A percentile compares a stretch with the other conserved stretches of the same genome.
Evolutionary conservation across 37 sponge, comb jelly and placozoan species (phyloP).

Genomic region (Cliona cf. orientalis): DNA sequence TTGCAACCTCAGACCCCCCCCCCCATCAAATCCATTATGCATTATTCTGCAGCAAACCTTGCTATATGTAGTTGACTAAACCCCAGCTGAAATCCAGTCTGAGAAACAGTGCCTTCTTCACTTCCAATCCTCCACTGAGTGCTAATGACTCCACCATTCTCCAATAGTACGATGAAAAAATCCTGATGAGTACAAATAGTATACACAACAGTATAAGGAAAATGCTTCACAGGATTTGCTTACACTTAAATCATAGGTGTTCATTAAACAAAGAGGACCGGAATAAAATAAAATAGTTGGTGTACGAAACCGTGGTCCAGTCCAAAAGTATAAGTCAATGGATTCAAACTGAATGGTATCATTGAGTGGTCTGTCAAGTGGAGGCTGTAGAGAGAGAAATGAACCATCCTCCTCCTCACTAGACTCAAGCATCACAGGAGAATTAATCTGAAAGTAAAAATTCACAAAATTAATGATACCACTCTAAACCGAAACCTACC

Average conservation of each 20-base stretch:
- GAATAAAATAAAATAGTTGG: slow-evolving; percentile 57
- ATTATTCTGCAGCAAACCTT: no score
- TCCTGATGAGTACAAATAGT: slow-evolving; percentile 19
- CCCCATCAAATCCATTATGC: no score
- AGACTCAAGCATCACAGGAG: slow-evolving; percentile 15
- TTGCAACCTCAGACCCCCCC: no score
- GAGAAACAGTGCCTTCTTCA: not conserved
- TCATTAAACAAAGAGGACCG: slow-evolving; percentile 34
- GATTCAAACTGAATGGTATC: slow-evolving; percentile 56
- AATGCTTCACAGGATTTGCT: no score
- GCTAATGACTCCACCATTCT: not conserved
- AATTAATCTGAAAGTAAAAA: slow-evolving; percentile 26
- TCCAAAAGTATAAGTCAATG: slow-evolving; percentile 43
- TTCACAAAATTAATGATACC: not conserved
- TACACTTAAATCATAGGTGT: not conserved
- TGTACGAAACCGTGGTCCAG: not conserved
- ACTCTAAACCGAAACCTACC: not conserved
- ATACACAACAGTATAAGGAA: not conserved
- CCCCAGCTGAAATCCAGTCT: not conserved
- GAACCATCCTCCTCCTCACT: not conserved
- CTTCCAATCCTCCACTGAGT: slow-evolving; percentile 22
- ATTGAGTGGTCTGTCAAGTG: slow-evolving; percentile 21
- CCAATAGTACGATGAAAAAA: slow-evolving; percentile 15
- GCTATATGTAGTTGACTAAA: not conserved
- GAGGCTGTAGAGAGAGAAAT: slow-evolving; percentile 64